Evolutionary conservation across 2,113 vertebrate species (phyloP).

Genomic region (Rhabdornis inornatus): DNA sequence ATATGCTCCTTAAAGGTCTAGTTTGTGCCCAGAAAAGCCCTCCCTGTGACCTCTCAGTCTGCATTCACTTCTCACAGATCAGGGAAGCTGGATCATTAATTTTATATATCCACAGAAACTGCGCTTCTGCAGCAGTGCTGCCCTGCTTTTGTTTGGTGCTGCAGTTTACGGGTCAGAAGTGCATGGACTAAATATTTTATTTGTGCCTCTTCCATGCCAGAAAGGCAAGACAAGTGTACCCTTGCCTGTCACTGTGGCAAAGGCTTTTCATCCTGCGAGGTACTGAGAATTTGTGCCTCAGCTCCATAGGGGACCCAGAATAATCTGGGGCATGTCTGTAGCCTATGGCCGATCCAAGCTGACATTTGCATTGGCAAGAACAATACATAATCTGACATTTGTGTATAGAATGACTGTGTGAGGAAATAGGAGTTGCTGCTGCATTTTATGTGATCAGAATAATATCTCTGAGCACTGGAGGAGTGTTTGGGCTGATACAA

Average conservation of each 20-base stretch:
- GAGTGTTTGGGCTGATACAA: not conserved
- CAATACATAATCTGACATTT: slow-evolving; percentile 23
- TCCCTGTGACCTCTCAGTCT: not conserved
- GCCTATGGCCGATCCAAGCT: not conserved
- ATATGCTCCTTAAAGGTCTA: not conserved
- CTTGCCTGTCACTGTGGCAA: not conserved
- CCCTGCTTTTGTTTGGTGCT: not conserved
- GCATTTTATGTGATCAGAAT: not conserved
- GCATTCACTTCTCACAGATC: not conserved
- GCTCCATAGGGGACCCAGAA: not conserved
- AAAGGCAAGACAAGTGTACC: not conserved
- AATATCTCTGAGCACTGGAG: not conserved
- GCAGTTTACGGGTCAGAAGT: not conserved
- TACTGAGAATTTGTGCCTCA: not conserved
- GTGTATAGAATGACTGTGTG: not conserved
- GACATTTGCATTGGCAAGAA: slow-evolving; percentile 26
- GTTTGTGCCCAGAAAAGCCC: not conserved
- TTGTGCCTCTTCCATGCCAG: not conserved
- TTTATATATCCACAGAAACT: not conserved
- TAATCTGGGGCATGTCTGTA: not conserved
- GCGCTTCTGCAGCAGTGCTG: not conserved
- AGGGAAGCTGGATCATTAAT: not conserved
- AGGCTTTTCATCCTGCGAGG: not conserved
- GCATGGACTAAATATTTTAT: not conserved
- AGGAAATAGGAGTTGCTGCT: not conserved